These are phyloP conservation scores for Daubentonia madagascariensis DNA, from an alignment of 2,113 vertebrate genomes.

Conservation along the genomic window DNA sequence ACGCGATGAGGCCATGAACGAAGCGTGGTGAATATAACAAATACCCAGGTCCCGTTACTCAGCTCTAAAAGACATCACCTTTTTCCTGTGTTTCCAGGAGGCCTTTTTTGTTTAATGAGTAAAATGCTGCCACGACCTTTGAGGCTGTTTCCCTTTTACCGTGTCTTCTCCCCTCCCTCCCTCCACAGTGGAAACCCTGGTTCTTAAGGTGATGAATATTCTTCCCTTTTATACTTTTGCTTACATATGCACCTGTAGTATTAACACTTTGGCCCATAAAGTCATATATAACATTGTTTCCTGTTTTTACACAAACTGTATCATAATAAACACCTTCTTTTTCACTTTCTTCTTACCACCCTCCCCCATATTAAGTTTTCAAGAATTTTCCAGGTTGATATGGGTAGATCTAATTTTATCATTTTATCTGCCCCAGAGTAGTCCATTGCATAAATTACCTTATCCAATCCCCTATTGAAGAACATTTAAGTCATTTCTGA, in stretches of 20 bases:
- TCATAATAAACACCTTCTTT: not conserved
- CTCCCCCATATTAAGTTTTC: not conserved
- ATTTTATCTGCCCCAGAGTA: not conserved
- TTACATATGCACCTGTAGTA: no score
- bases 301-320: not conserved
- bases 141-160: not conserved
- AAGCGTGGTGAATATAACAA: accelerated
- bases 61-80: accelerated
- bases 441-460: not conserved
- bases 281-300: not conserved
- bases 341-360: not conserved
- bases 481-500: not conserved
- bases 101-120: not conserved
- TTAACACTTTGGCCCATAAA: not conserved
- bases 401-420: not conserved
- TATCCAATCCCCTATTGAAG: not conserved
- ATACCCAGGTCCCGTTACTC: accelerated
- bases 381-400: not conserved
- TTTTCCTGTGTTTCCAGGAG: not conserved
- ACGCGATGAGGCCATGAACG: accelerated
- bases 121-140: not conserved
- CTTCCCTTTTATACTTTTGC: not conserved
- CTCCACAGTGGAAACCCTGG: not conserved
- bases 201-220: not conserved
- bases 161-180: no score